phyloP scores from a whole-genome alignment of 2,113 vertebrate genomes.

The Numenius arquata region DNA sequence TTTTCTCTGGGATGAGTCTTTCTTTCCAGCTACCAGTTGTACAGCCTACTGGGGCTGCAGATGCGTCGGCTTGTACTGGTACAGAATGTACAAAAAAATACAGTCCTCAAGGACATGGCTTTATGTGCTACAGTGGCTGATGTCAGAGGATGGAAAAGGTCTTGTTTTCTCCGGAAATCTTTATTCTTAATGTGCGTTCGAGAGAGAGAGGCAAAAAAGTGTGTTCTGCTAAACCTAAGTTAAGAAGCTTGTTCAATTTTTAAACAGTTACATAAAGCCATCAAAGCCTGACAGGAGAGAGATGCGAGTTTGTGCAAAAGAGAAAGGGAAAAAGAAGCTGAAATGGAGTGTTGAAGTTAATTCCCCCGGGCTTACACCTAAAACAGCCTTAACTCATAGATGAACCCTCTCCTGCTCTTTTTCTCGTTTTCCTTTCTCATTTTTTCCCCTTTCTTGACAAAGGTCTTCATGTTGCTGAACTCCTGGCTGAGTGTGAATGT shows the following conservation, averaged over 20 bases:
- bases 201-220: constrained; percentile 24
- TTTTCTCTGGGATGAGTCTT: background rate
- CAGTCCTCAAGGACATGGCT: constrained; percentile 43
- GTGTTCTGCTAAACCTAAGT: constrained; percentile 61
- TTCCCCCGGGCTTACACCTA: constrained; percentile 60
- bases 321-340: constrained; percentile 31
- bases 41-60: constrained; percentile 1
- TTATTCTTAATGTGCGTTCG: constrained; percentile 52
- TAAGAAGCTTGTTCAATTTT: constrained; percentile 75
- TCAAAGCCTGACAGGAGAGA: constrained; percentile 64
- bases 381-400: constrained; percentile 21
- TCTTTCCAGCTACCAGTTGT: background rate
- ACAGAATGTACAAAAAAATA: constrained; percentile 43
- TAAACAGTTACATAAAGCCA: constrained; percentile 76
- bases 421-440: background rate
- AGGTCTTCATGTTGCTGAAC: background rate
- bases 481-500: background rate
- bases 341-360: constrained; percentile 46
- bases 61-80: background rate
- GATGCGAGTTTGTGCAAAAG: constrained; percentile 44
- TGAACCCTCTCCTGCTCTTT: background rate
- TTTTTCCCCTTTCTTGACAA: background rate
- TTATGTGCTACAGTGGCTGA: constrained; percentile 31
- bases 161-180: constrained; percentile 36
- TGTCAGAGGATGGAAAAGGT: constrained; percentile 52